Evolutionary conservation across 1,140 invertebrate genomes (phyloP), one percentile per base, ranked within the genome.

Genomic region (Drosophila tani): DNA sequence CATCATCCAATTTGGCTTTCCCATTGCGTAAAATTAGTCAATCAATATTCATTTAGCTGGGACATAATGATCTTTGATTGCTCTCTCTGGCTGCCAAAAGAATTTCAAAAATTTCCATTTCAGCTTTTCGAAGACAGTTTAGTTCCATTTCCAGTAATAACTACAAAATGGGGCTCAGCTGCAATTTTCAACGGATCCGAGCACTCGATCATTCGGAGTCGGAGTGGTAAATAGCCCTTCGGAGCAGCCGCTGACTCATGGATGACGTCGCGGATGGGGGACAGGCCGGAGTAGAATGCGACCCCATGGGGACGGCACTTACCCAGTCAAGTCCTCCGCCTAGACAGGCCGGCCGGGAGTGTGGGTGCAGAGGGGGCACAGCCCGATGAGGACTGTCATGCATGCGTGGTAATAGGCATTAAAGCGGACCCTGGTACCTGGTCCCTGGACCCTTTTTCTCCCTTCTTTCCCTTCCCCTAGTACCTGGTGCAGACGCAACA

Each of bases 391-490:
- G 64, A 55, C 83, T 88, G 83, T 77, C 84, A 86, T 86, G 84
- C 83, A 88, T 88, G 84, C 83, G 71, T 83, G 77, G 85, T 88
- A 87, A 87, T 87, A 88, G 82, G 81, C 84, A 87, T 81, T 78
- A 71, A 81, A 79, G 68, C 84, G 68, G 62, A 47, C 74, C 63
- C 77, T 43, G 60, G 53, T 32, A 49, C 59, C 45, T 46, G 45
- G 60, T 63, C 56, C 35, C 43, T 38, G 49, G 45, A 43, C 55
- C 58, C 40, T 29, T 55, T 55, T 55, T 21, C 40, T 41, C 15
- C 40, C 15, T 8, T 7, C 38, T 14, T 12, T 27, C 47, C 35
- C 35, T 21, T 40, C 40, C 27, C 24, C 51, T 5, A 50, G 8
- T 32, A 45, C 68, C 51, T 49, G 32, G 46, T 19, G 45, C 64